Percentiles rank a stretch among this genome's conserved stretches.
Evolutionary conservation across 2,888 invertebrate species (phyloP).

Genomic region (Rhingia campestris): DNA sequence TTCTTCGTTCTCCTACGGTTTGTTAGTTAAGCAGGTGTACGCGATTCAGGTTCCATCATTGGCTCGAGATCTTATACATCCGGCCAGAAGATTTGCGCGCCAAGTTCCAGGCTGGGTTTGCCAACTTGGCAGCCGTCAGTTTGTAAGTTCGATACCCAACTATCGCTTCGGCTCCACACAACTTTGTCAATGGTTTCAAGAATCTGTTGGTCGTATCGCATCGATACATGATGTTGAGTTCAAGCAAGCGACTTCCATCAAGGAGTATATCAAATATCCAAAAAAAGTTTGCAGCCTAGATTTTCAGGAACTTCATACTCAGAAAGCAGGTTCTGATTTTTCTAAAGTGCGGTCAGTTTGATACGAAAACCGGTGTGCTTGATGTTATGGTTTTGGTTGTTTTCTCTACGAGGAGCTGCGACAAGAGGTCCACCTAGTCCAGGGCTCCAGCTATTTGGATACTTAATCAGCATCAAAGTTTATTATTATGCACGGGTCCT

Average conservation of each 20-base stretch:
- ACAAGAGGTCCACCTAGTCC: no score
- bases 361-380: no score
- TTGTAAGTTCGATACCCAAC: slow-evolving; percentile 98
- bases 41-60: slow-evolving; percentile 99
- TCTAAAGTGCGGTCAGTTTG: no score
- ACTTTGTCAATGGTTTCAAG: slow-evolving; percentile 98
- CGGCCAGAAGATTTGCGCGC: slow-evolving; percentile 96
- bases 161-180: slow-evolving; percentile 97
- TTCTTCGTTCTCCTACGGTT: slow-evolving; percentile 99
- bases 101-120: slow-evolving; percentile 96
- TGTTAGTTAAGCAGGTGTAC: slow-evolving; percentile 97
- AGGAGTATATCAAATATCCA: slow-evolving; percentile 97
- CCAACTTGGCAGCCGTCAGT: slow-evolving; percentile 96
- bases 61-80: slow-evolving; percentile 98
- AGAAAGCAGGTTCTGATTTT: no score
- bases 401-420: no score
- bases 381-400: no score
- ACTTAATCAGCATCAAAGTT: no score
- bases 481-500: no score
- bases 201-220: slow-evolving; percentile 96
- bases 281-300: no score
- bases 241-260: slow-evolving; percentile 95
- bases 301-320: no score
- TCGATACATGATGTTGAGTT: slow-evolving; percentile 98
- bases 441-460: no score